Conservation (phyloP, 30 jellyfish, hydroid and myxozoan genomes). For the Sanderia malayensis region DNA sequence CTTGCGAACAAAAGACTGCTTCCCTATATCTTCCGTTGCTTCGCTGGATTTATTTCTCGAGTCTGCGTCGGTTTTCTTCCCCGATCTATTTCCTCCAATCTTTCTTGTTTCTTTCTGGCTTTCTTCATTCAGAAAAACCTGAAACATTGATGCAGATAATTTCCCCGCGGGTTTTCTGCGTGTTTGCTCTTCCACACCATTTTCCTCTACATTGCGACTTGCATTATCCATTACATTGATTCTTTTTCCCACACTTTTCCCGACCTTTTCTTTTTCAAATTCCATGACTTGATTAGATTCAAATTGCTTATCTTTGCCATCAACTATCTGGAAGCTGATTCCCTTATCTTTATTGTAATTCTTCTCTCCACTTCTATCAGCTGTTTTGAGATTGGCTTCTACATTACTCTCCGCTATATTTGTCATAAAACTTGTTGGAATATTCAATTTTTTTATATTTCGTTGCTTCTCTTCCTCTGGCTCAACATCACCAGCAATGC, state of each 20-base stretch:
- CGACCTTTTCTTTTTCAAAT: neutral
- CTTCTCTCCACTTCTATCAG: neutral
- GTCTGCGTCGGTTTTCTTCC: neutral
- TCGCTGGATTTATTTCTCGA: neutral
- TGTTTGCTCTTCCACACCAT: neutral
- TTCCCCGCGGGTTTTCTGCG: conserved; percentile 2
- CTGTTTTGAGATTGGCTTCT: neutral
- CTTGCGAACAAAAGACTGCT: neutral
- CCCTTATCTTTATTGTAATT: neutral
- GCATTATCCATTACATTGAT: neutral
- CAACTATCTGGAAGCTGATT: neutral
- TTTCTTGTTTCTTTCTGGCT: neutral
- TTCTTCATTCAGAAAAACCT: neutral
- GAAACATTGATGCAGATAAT: neutral
- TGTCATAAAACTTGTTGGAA: neutral
- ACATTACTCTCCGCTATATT: neutral
- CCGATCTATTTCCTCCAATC: neutral
- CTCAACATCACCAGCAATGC: neutral
- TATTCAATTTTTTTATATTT: neutral
- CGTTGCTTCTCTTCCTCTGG: neutral
- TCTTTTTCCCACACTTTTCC: neutral
- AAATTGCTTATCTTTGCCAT: neutral
- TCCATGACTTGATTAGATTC: neutral
- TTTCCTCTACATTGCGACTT: neutral
- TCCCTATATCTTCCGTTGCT: neutral